phyloP scores from a whole-genome alignment of 2,113 vertebrate species.

The Dasyurus viverrinus region DNA sequence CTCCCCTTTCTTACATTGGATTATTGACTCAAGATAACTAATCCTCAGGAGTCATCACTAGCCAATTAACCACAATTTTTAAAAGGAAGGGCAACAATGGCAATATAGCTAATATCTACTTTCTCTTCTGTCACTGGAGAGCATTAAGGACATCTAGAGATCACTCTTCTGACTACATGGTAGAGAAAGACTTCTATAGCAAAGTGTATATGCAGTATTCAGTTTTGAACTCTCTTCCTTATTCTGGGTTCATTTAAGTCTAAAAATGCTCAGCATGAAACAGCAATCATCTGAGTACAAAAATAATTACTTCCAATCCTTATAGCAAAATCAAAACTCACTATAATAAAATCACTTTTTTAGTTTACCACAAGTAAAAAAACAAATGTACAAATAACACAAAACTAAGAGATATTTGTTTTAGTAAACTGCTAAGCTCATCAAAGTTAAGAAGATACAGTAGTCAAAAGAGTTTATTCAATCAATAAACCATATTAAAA shows the following conservation, averaged over 20 bases:
- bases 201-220: neutral
- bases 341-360: neutral
- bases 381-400: neutral
- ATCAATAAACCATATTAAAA: neutral
- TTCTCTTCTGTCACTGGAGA: neutral
- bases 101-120: neutral
- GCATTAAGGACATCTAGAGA: neutral
- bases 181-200: neutral
- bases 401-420: neutral
- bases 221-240: neutral
- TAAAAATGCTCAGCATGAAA: neutral
- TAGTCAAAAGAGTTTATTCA: neutral
- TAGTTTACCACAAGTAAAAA: neutral
- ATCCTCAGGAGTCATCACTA: slow-evolving; percentile 1
- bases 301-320: neutral
- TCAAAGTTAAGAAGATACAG: neutral
- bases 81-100: neutral
- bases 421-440: neutral
- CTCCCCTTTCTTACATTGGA: slow-evolving; percentile 26
- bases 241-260: neutral
- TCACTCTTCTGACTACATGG: neutral
- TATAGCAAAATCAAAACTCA: neutral
- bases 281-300: neutral
- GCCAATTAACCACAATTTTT: neutral
- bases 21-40: slow-evolving; percentile 5